Evolutionary conservation across 2,797 vertebrate species (phyloP).

Genomic region (Dromococcyx pavoninus): DNA sequence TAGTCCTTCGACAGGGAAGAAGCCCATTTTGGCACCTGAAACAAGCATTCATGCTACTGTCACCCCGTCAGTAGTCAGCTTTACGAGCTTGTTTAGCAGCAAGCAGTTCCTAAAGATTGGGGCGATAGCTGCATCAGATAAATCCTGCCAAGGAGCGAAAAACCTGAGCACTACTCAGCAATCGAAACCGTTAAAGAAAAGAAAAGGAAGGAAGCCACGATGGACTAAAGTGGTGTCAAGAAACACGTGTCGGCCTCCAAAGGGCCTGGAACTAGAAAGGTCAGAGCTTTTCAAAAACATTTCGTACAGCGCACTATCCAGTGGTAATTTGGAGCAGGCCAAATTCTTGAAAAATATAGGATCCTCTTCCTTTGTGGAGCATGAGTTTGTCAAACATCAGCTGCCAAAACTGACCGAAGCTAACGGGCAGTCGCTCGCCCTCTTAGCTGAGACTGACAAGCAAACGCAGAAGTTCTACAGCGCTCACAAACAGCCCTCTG

Average conservation of each 20-base stretch:
- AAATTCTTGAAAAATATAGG: constrained; percentile 74
- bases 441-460: constrained; percentile 74
- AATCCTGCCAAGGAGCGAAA: constrained; percentile 74
- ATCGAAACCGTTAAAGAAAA: constrained; percentile 88
- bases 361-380: constrained; percentile 66
- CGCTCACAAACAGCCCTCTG: constrained; percentile 71
- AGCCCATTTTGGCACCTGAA: constrained; percentile 67
- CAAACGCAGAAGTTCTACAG: constrained; percentile 72
- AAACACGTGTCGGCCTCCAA: constrained; percentile 67
- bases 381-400: constrained; percentile 75
- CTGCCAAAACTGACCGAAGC: constrained; percentile 78
- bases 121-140: constrained; percentile 71
- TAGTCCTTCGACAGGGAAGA: constrained; percentile 70
- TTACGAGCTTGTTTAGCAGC: constrained; percentile 80
- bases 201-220: constrained; percentile 88
- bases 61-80: constrained; percentile 79
- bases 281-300: constrained; percentile 77
- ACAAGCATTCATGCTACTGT: constrained; percentile 69
- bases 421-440: constrained; percentile 60
- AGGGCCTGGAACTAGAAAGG: constrained; percentile 75
- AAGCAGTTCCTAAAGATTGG: constrained; percentile 80
- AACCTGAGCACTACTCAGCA: constrained; percentile 72
- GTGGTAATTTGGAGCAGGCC: constrained; percentile 69
- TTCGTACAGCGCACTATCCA: constrained; percentile 65
- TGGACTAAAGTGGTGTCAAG: constrained; percentile 89